A percentile compares a stretch with the other conserved stretches of the same genome.
Conservation (phyloP, 2,888 invertebrate genomes). For the Eupithecia abbreviata region DNA sequence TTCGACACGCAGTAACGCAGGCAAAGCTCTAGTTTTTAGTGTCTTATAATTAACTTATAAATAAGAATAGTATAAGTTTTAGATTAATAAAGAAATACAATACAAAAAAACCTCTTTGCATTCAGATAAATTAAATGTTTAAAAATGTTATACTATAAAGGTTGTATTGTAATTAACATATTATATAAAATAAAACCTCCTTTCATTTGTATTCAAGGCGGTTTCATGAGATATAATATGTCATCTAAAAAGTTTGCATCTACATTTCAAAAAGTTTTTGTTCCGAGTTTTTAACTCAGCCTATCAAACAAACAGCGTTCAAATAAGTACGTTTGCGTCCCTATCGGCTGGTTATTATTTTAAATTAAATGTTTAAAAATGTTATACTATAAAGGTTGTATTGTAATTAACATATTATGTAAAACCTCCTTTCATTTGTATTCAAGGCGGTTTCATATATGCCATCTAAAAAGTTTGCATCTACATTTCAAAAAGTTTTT, state of each 20-base stretch:
- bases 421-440: background rate
- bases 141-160: too few relatives aligned
- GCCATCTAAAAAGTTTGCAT: background rate
- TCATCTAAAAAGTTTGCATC: background rate
- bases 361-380: too few relatives aligned
- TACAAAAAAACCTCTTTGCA: background rate
- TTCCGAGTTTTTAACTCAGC: background rate
- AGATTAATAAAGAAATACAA: too few relatives aligned
- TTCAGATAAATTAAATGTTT: background rate
- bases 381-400: too few relatives aligned
- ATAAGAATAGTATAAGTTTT: too few relatives aligned
- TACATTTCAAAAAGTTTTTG: background rate
- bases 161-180: too few relatives aligned
- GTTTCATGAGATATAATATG: background rate
- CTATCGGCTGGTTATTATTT: slow-evolving; percentile 45
- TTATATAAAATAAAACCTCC: too few relatives aligned
- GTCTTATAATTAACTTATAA: too few relatives aligned
- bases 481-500: background rate
- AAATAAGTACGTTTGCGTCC: slow-evolving; percentile 6
- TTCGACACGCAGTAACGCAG: too few relatives aligned
- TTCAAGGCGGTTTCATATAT: background rate
- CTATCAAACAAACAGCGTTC: background rate
- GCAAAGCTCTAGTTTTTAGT: too few relatives aligned
- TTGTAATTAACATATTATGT: too few relatives aligned
- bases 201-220: background rate